phyloP scores from a whole-genome alignment of 2,888 invertebrate species.

The Drosophila meridionalis region DNA sequence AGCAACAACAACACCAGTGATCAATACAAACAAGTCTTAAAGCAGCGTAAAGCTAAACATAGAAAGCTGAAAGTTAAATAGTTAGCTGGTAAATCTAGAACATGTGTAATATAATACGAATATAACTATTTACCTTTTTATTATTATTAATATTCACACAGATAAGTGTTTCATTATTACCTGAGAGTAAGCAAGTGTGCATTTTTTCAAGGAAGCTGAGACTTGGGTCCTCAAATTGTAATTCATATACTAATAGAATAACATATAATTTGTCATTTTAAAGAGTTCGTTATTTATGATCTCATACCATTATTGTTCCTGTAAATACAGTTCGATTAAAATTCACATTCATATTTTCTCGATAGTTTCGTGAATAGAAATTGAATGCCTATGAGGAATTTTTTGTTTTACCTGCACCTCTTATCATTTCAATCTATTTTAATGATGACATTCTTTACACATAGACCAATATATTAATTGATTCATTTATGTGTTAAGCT shows the following conservation, averaged over 20 bases:
- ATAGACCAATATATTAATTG: no score
- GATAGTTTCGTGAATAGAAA: no score
- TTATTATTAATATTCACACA: neutral
- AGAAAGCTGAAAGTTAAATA: slow-evolving; percentile 64
- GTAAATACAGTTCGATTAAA: no score
- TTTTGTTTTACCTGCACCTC: no score
- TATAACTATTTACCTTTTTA: neutral
- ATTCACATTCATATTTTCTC: no score
- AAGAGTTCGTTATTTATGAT: neutral
- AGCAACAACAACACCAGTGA: slow-evolving; percentile 11
- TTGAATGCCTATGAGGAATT: no score
- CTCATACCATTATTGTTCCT: neutral
- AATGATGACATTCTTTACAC: no score
- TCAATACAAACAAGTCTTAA: slow-evolving; percentile 40
- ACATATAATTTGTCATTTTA: neutral
- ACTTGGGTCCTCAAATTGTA: no score
- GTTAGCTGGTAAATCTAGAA: slow-evolving; percentile 32
- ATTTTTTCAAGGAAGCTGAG: neutral
- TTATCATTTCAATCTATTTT: no score
- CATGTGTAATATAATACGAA: slow-evolving; percentile 34
- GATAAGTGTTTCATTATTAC: neutral
- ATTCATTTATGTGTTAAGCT: no score
- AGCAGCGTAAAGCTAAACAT: slow-evolving; percentile 54
- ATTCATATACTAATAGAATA: neutral
- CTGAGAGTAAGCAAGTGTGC: no score